These are phyloP conservation scores for Lasius platythorax DNA, from an alignment of 2,888 invertebrate genomes.

Conservation along the genomic window DNA sequence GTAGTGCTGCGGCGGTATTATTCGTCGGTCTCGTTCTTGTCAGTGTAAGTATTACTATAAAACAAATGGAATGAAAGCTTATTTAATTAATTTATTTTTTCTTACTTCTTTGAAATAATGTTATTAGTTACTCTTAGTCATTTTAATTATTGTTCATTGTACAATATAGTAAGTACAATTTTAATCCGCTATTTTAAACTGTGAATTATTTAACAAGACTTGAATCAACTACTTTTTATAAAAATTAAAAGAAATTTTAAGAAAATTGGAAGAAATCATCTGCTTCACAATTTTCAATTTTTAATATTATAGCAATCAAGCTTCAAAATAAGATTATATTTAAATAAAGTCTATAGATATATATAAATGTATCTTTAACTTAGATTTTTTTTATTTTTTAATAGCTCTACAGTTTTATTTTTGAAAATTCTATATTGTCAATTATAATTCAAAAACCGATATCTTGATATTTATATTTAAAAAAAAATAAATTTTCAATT, in stretches of 20 bases:
- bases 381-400: too few species aligned
- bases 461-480: too few species aligned
- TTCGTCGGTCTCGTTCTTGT: constrained; percentile 65
- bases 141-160: not conserved
- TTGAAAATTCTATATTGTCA: too few species aligned
- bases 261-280: not conserved
- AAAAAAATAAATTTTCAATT: not conserved
- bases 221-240: not conserved
- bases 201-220: not conserved
- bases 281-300: too few species aligned
- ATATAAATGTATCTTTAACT: too few species aligned
- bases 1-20: constrained; percentile 56
- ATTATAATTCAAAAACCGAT: too few species aligned
- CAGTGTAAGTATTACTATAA: constrained; percentile 52
- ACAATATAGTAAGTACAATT: not conserved
- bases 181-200: not conserved
- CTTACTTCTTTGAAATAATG: not conserved
- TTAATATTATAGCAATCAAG: too few species aligned
- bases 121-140: not conserved
- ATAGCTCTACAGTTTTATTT: too few species aligned
- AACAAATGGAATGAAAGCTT: not conserved
- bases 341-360: too few species aligned
- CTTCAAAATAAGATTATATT: too few species aligned
- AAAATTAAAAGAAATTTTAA: too few species aligned
- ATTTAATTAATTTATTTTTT: not conserved